Base-by-base conservation (phyloP, 2,888 invertebrate genomes). In the Slavum lentiscoides region DNA sequence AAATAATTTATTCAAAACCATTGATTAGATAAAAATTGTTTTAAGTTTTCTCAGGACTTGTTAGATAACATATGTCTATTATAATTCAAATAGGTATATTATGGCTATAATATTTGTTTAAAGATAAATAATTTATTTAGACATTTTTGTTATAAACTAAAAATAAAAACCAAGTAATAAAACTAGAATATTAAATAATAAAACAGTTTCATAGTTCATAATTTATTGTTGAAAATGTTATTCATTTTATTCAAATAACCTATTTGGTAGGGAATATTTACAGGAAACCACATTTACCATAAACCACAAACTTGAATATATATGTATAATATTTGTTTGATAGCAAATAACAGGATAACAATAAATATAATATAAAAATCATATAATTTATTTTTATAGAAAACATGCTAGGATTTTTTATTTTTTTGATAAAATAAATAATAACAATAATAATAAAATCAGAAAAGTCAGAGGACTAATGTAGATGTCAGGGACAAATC, bases 281-380 rank as follows among this genome's bases (percentile, higher is more conserved):
- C 72, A 73, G 61, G 72, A 73, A 73, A 73, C 72, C 72, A 73
- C 72, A 73, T 11, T 73, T 43, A 73, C 61, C 43, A 73, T 73
- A 19, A 73, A 73, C 72, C 43, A 61, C 72, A 61, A 21, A 37
- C 4, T 58, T 64, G 19, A 19, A 64, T 37, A n/a, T 21, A 21
- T 49, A 49, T 11, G 21, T 21, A 67, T 4, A 17, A 4, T 37
- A 39, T 64, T 5, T 19, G 17, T 64, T 21, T 30, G 37, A 64
- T 37, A 64, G 5, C 17, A 37, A 64, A 55, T 19, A 55, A 55
- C 15, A 49, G 49, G 15, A 11, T 49, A 49, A 49, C 49, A 30
- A 30, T 30, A 30, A 30, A 30, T 2, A 49, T 49, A 49, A 43
- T 43, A 11, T 13, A 55, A 55, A 55, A 55, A 19, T 19, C 4